Base-by-base conservation (phyloP, 2,797 vertebrate species). In the Neomorphus geoffroyi region DNA sequence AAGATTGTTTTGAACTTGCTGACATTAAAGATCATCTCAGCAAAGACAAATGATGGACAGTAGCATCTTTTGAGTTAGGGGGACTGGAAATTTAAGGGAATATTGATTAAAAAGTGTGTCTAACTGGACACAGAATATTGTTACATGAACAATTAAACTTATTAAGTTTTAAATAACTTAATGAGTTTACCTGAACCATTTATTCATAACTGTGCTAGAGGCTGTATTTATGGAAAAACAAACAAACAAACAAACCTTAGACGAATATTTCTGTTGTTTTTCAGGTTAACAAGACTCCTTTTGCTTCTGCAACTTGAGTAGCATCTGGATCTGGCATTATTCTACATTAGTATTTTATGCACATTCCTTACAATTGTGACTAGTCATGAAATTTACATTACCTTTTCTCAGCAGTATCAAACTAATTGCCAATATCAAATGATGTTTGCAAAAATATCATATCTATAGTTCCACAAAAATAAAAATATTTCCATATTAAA, bases 311-410 rank as follows among this genome's bases (percentile, higher is more conserved):
- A 93, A 51, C 22, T 71, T 62, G 28, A 86, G 69, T 75, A 58
- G n/a, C 86, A 66, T 75, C 91, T 91, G 57, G 8, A 88, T 85
- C 27, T 64, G 51, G 23, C 50, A 46, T 77, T 86, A 69, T 58
- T 93, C 82, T 89, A 50, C 86, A 82, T 94, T 94, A 96, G 89
- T 92, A 93, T 96, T 96, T 93, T 92, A 41, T 41, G 62, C 91
- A 92, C 77, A 93, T 95, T 94, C 67, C 74, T 93, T 88, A 94
- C 35, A 88, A 65, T 79, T 95, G 88, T 84, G 61, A 91, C 61
- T 61, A 92, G 83, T 92, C 78, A 94, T 93, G 92, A 95, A 93
- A 73, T 90, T 95, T 95, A 74, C 80, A 75, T 93, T 93, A 71
- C 58, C 82, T 90, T 95, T 96, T 90, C 91, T 94, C 61, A 75